phyloP scores from a whole-genome alignment of 1,140 invertebrate genomes.

The Telenomus remus region DNA sequence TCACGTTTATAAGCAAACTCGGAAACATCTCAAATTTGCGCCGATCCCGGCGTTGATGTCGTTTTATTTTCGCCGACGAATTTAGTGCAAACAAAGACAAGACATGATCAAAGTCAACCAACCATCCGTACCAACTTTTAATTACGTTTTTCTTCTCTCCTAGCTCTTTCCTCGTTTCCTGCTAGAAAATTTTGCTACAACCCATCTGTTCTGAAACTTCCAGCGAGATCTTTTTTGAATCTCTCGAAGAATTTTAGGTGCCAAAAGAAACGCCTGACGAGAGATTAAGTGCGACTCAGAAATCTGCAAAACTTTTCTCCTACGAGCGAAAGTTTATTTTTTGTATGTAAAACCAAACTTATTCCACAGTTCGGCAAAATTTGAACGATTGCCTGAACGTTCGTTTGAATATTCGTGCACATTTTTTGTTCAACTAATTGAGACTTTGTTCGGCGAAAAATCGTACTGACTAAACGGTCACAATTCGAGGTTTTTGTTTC shows the following conservation, averaged over 20 bases:
- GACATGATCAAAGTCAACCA: constrained; percentile 25
- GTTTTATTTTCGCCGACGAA: constrained; percentile 24
- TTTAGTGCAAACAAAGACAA: constrained; percentile 21
- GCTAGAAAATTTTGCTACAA: too few species aligned
- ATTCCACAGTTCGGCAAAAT: constrained; percentile 13
- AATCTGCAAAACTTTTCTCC: background rate
- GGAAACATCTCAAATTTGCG: constrained; percentile 43
- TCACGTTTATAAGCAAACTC: constrained; percentile 53
- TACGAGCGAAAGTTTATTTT: constrained; percentile 28
- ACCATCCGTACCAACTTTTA: constrained; percentile 18
- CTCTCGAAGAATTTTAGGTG: constrained; percentile 27
- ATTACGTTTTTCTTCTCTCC: constrained; percentile 1
- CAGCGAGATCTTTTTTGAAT: constrained; percentile 20
- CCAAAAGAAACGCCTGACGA: constrained; percentile 12
- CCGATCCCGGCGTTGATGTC: constrained; percentile 18
- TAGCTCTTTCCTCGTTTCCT: background rate
- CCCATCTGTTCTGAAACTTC: too few species aligned
- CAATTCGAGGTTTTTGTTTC: constrained; percentile 16
- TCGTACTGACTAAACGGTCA: background rate
- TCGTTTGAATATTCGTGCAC: background rate
- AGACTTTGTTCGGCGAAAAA: constrained; percentile 17
- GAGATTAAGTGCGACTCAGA: background rate
- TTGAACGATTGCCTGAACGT: constrained; percentile 1
- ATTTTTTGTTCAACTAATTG: constrained; percentile 1
- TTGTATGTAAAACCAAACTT: constrained; percentile 22